Base-by-base conservation (phyloP, 2,888 invertebrate genomes). In the Clistopyga incitator region DNA sequence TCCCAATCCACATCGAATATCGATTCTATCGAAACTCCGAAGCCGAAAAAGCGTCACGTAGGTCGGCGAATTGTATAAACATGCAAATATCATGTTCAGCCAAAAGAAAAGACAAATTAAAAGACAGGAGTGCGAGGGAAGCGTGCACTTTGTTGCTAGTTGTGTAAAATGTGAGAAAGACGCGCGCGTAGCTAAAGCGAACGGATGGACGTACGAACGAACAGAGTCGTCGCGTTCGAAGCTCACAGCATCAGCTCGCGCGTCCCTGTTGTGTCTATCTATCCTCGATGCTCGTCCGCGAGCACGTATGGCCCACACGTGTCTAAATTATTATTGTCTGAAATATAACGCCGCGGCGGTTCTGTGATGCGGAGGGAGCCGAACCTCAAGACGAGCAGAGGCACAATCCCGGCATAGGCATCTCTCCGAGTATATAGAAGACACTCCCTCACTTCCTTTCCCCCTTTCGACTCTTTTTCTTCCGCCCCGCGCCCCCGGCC, bases 251-350 rank as follows among this genome's bases (percentile, higher is more conserved):
- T 86, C 87, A 84, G 82, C 85, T 85, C 87, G 86, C 88, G 83
- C 86, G 84, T 86, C 88, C 87, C 90, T 88, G 90, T 89, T 89
- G 88, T 87, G 88, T 89, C 90, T 90, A 89, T 90, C 88, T 88
- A 90, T 91, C 90, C 89, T 86, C 84, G 84, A 86, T 86, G 84
- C 82, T 86, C 81, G 85, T 87, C 81, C 71, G 68, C 82, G 82
- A 78, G 88, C 90, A 86, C 91, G 92, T 92, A 92, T 92, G 92
- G 92, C 85, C 90, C 90, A 89, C 92, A 92, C 91, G 89, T 92
- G 92, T 91, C 89, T 90, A 89, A 91, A 91, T 91, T 90, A 92
- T 91, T 91, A 91, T 92, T 92, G 91, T 92, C 90, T 90, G 89
- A 89, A 91, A 88, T 89, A 89, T 87, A 87, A 89, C 87, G 80